Base-by-base conservation (phyloP, 2,797 vertebrate species). In the Emys orbicularis region DNA sequence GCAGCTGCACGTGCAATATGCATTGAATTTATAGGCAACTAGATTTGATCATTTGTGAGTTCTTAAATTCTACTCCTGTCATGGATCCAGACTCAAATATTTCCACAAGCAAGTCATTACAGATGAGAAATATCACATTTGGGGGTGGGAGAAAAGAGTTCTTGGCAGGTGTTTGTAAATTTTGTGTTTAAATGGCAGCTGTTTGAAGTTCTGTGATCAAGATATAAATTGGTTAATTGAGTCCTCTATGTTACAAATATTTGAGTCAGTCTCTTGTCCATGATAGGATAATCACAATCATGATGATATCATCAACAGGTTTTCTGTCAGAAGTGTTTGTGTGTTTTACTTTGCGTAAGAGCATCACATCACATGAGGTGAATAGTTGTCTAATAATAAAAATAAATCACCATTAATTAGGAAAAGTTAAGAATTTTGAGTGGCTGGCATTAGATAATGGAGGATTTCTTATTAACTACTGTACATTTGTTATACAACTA, bases 231-330 rank as follows among this genome's bases (percentile, higher is more conserved):
- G 10, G 1, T 88, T 93, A 81, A 56, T 31, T 56, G 41, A 31
- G 29, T 92, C 16, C 49, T 89, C 31, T 72, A 23, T 23, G 65
- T 72, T 85, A 6, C 72, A 37, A 31, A 8, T 85, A 52, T 95
- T 10, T 82, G 47, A 85, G 37, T 25, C 50, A 88, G 15, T 88
- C 84, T 54, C 37, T 88, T 83, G 56, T 8, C 5, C 21, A 9
- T 19, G 5, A 4, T 18, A 44, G 16, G 34, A 4, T 2, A 59
- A 84, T 53, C 83, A 23, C 19, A 19, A 72, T n/a, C 9, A 11
- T 72, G 19, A 23, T 5, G 5, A 41, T 37, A 21, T 37, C 9
- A 37, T 68, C 65, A 72, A n/a, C 16, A 65, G 16, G 16, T 65
- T n/a, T 65, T n/a, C 10, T 79, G 47, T 5, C 4, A 2, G 54